Evolutionary conservation across 2,113 vertebrate species (phyloP).

Genomic region (Leptobrachium leishanense): DNA sequence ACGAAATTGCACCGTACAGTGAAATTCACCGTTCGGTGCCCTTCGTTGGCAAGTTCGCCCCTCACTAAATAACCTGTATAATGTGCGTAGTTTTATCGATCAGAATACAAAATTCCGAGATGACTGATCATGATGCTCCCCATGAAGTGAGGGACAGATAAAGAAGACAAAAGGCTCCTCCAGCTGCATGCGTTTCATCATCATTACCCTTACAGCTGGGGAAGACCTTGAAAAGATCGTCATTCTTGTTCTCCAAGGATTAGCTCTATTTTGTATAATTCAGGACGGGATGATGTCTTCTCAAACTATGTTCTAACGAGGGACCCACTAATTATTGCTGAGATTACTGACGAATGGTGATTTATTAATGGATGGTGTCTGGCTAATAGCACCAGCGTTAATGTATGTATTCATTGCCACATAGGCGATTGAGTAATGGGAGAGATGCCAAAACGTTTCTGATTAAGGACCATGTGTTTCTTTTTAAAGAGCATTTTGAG

Average conservation of each 20-base stretch:
- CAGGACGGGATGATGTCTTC: conserved; percentile 5
- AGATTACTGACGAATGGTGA: not conserved
- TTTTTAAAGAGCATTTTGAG: conserved; percentile 8
- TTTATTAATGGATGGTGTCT: conserved; percentile 17
- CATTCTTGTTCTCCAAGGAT: not conserved
- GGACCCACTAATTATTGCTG: not conserved
- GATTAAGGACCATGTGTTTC: conserved; percentile 26
- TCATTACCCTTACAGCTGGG: conserved; percentile 1
- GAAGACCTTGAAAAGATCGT: conserved; percentile 10
- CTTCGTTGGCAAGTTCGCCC: too few relatives aligned
- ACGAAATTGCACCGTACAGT: too few relatives aligned
- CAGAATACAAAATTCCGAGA: too few relatives aligned
- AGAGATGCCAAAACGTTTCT: conserved; percentile 15
- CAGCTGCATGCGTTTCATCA: not conserved
- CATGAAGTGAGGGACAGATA: too few relatives aligned
- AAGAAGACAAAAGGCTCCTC: too few relatives aligned
- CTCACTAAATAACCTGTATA: too few relatives aligned
- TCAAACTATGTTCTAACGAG: not conserved
- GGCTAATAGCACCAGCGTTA: not conserved
- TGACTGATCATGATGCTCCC: too few relatives aligned
- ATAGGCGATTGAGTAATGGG: conserved; percentile 14
- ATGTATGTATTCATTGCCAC: not conserved
- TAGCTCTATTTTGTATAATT: not conserved
- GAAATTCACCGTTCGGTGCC: too few relatives aligned
- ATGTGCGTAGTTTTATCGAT: too few relatives aligned